Evolutionary conservation across 2,888 invertebrate genomes (phyloP), one percentile per base, ranked within the genome.

Genomic region (Caenorhabditis parvicauda): DNA sequence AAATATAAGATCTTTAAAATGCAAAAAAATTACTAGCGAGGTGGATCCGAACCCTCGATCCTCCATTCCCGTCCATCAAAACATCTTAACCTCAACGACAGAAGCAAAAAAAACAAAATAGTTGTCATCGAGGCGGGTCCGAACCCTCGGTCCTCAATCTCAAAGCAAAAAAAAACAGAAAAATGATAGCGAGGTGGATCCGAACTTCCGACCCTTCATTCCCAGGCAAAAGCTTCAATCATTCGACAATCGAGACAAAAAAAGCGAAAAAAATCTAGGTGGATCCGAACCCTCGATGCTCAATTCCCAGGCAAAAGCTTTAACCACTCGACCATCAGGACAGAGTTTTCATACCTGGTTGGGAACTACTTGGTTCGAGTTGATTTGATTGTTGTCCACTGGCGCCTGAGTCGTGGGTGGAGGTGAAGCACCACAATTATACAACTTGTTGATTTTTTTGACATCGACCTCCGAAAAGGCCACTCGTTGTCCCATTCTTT

Each of bases 401-500:
- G 14, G n/a, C 48, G 37, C 3, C 21, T 5, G 25, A 24, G 19
- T 29, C 17, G 0, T 19, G 3, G 35, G 17, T 24, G 12, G 38
- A 17, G 12, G 14, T 41, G 48, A 9, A 6, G 28, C 54, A 24
- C 29, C 66, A 54, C 84, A 84, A 9, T 76, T 75, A 72, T 84
- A 84, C 28, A 84, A 72, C 60, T 81, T 81, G 53, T 80, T 79
- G 53, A 84, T 79, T 64, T 82, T 82, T 21, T 78, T 63, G 9
- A 83, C 74, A 64, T 84, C 84, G n/a, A 69, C 69, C 1, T 72
- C 74, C 28, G 82, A 82, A 38, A 84, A 81, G 21, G 76, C 70
- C 7, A 75, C 70, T 41, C 84, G 64, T 69, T 84, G 84, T 3
- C 84, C 84, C 70, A 83, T 83, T 42, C 70, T 44, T 19, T 72